phyloP scores from a whole-genome alignment of 2,797 vertebrate species.

The Craterocephalus amniculus region DNA sequence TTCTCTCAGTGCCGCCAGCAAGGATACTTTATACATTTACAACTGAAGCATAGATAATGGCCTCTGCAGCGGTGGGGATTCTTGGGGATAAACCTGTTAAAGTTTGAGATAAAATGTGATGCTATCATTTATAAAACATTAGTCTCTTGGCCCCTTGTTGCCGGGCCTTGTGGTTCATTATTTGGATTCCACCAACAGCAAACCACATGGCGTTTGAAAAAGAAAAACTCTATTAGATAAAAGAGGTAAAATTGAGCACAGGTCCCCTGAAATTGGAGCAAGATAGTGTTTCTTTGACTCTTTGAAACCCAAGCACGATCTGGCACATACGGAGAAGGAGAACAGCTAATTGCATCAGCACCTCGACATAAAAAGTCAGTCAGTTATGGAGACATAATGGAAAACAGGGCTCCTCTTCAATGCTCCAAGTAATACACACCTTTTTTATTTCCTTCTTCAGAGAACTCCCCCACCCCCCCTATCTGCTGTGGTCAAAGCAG shows the following conservation, averaged over 20 bases:
- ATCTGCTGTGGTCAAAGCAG: conserved; percentile 61
- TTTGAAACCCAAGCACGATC: conserved; percentile 79
- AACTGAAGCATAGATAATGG: conserved; percentile 53
- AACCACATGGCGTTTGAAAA: conserved; percentile 75
- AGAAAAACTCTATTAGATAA: conserved; percentile 74
- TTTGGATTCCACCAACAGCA: conserved; percentile 66
- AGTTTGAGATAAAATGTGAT: conserved; percentile 50
- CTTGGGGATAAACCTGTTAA: conserved; percentile 58
- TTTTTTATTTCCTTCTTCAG: conserved; percentile 63
- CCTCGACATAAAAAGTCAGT: conserved; percentile 75
- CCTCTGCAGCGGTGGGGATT: conserved; percentile 48
- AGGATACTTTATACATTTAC: conserved; percentile 30
- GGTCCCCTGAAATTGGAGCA: conserved; percentile 70
- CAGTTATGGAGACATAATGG: conserved; percentile 77
- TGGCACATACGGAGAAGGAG: conserved; percentile 67
- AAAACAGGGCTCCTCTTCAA: conserved; percentile 71
- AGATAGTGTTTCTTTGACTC: conserved; percentile 76
- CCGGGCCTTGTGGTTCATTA: conserved; percentile 55
- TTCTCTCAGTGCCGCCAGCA: conserved; percentile 16
- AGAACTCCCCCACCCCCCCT: neutral
- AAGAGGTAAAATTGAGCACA: conserved; percentile 76
- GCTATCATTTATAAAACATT: conserved; percentile 59
- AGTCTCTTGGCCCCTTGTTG: conserved; percentile 46
- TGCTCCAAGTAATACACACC: conserved; percentile 67
- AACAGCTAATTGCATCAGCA: conserved; percentile 78